Evolutionary conservation across 37 sponge, comb jelly and placozoan species (phyloP).

Genomic region (Tethya wilhelma): DNA sequence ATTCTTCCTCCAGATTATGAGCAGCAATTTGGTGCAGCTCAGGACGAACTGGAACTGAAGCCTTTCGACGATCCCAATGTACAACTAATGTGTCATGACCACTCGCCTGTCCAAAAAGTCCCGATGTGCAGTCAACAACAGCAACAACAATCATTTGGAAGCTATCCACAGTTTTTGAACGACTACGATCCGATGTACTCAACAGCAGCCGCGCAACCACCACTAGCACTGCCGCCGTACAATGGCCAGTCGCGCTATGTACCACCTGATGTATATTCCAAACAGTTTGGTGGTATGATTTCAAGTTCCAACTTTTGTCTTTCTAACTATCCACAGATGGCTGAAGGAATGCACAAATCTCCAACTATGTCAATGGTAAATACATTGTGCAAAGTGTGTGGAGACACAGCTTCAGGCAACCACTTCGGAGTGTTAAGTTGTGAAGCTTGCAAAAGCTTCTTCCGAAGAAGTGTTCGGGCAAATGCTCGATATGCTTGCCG

Average conservation of each 20-base stretch:
- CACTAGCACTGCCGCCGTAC: no score
- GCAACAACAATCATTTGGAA: background rate
- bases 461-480: constrained; percentile 87
- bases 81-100: background rate
- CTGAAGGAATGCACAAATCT: constrained; percentile 5
- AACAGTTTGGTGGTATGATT: no score
- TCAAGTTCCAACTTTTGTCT: no score
- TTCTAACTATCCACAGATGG: constrained; percentile 49
- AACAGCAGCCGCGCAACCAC: no score
- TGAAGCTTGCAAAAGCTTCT: constrained; percentile 98
- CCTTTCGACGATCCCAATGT: constrained; percentile 1
- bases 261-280: no score
- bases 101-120: background rate
- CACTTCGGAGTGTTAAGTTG: constrained; percentile 97
- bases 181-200: constrained; percentile 13
- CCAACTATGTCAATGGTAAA: constrained; percentile 30
- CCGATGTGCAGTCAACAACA: background rate
- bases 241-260: no score
- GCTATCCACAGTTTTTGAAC: background rate
- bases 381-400: constrained; percentile 85
- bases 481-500: constrained; percentile 87
- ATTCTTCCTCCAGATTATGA: background rate
- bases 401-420: constrained; percentile 91
- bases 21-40: background rate
- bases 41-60: background rate